Evolutionary conservation across 2,888 invertebrate genomes (phyloP).

Genomic region (Creontiades dilutus): DNA sequence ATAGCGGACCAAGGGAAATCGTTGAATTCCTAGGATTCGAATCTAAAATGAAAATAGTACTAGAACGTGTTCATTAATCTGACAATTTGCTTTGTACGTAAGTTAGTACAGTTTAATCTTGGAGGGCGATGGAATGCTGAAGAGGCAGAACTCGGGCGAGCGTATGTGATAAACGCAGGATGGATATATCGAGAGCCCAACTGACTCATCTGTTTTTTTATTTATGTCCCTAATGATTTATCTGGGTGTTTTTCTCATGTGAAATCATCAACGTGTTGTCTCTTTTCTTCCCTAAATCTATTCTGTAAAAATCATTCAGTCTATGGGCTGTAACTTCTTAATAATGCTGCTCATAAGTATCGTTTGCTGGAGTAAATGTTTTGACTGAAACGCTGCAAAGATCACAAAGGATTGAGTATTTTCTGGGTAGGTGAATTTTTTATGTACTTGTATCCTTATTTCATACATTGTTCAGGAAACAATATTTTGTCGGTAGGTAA

Average conservation of each 20-base stretch:
- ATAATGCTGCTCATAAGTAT: too few species aligned
- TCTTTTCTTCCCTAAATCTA: not conserved
- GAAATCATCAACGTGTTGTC: not conserved
- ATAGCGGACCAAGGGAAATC: not conserved
- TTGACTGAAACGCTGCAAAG: too few species aligned
- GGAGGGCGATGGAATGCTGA: not conserved
- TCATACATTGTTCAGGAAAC: too few species aligned
- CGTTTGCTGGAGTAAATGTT: too few species aligned
- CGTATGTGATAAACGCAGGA: slow-evolving; percentile 9
- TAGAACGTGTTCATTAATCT: not conserved
- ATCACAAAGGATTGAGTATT: too few species aligned
- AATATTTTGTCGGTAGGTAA: too few species aligned
- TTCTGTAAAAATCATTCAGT: too few species aligned
- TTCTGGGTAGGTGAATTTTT: too few species aligned
- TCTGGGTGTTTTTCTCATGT: not conserved
- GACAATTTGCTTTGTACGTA: not conserved
- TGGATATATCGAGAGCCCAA: not conserved
- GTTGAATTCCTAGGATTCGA: not conserved
- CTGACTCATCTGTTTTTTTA: slow-evolving; percentile 9
- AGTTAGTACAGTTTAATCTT: not conserved
- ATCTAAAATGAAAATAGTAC: not conserved
- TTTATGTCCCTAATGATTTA: slow-evolving; percentile 1
- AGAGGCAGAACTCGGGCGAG: not conserved
- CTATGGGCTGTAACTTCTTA: too few species aligned
- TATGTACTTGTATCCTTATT: too few species aligned